Percentiles rank a stretch among this genome's conserved stretches.
Conservation (phyloP, 2,797 vertebrate genomes). For the Petrocephalus sullivani region DNA sequence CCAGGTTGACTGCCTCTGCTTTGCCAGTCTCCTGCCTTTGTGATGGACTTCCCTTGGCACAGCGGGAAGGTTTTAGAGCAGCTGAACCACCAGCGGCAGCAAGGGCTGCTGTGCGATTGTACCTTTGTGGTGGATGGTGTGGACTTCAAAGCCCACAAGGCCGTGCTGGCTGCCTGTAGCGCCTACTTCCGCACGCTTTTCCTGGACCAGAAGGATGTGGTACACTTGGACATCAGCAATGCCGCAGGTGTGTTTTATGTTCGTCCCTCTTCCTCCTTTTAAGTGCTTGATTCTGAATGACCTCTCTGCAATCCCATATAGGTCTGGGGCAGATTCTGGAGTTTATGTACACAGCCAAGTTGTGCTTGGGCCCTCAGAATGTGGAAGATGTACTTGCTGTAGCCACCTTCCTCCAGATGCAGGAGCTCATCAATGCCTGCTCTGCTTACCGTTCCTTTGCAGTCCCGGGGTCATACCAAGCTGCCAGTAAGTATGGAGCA, state of each 20-base stretch:
- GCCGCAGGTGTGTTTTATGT: slow-evolving; percentile 70
- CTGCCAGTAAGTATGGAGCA: slow-evolving; percentile 55
- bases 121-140: slow-evolving; percentile 95
- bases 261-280: neutral
- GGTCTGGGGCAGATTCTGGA: slow-evolving; percentile 91
- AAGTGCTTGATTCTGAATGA: neutral
- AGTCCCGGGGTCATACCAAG: slow-evolving; percentile 29
- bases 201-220: slow-evolving; percentile 93
- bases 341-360: slow-evolving; percentile 96
- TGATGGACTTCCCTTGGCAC: slow-evolving; percentile 97
- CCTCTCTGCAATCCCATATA: slow-evolving; percentile 35
- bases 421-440: slow-evolving; percentile 86
- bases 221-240: slow-evolving; percentile 96
- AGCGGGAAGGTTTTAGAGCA: slow-evolving; percentile 86
- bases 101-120: slow-evolving; percentile 90
- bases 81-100: slow-evolving; percentile 85
- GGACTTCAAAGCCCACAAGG: slow-evolving; percentile 94
- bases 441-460: slow-evolving; percentile 78
- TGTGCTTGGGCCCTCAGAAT: slow-evolving; percentile 79
- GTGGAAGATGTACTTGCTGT: slow-evolving; percentile 87
- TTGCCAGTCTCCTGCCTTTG: slow-evolving; percentile 23
- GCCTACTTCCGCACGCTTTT: slow-evolving; percentile 94
- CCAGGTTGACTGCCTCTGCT: neutral
- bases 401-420: slow-evolving; percentile 91
- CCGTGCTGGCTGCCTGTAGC: slow-evolving; percentile 89